A percentile compares a stretch with the other conserved stretches of the same genome.
phyloP scores from a whole-genome alignment of 92 coral and sea anemone genomes.

The Parazoanthus darwini region DNA sequence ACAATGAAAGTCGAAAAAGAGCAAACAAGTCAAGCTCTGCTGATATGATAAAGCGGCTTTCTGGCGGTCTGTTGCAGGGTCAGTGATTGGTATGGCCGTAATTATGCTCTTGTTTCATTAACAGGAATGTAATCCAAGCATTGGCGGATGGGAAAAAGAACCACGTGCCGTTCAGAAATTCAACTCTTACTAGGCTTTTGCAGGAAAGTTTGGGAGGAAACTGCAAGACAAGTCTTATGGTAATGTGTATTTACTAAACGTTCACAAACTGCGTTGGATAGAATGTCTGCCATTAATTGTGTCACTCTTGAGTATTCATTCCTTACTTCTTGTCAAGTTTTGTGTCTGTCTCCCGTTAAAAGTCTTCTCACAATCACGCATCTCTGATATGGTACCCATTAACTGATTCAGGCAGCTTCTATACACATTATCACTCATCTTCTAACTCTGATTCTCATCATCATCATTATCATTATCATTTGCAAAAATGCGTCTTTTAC shows the following conservation, averaged over 20 bases:
- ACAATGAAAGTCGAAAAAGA: no score
- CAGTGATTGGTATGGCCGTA: background rate
- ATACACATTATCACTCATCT: background rate
- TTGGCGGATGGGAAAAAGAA: slow-evolving; percentile 91
- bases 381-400: no score
- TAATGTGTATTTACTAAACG: slow-evolving; percentile 27
- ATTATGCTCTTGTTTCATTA: background rate
- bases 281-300: background rate
- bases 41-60: background rate
- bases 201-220: slow-evolving; percentile 99
- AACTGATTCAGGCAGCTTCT: background rate
- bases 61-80: background rate
- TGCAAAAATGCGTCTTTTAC: no score
- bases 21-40: no score
- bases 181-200: slow-evolving; percentile 89
- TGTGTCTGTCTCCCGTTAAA: background rate
- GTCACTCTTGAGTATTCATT: background rate
- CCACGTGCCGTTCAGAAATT: slow-evolving; percentile 95
- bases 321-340: background rate
- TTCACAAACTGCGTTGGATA: background rate
- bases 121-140: slow-evolving; percentile 96
- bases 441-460: background rate
- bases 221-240: slow-evolving; percentile 96
- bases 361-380: no score
- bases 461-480: background rate